These are phyloP conservation scores for Caenorhabditis angaria DNA, from an alignment of 2,888 invertebrate genomes.

Conservation along the genomic window DNA sequence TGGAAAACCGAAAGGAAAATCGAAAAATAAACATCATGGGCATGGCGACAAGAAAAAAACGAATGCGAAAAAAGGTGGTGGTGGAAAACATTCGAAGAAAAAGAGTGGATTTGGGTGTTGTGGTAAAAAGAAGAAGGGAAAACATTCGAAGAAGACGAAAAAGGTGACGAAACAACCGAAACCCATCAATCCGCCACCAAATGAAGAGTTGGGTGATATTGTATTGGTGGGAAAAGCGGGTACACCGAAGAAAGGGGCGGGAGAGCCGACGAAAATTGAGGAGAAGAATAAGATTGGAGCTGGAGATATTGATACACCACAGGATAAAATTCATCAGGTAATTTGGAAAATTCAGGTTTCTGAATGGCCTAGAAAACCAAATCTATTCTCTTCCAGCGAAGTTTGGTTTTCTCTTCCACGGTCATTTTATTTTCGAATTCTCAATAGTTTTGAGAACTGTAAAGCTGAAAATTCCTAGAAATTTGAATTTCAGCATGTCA, in stretches of 20 bases:
- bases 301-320: too few species aligned
- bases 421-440: too few species aligned
- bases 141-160: neutral
- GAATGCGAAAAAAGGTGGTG: conserved; percentile 8
- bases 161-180: neutral
- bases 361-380: too few species aligned
- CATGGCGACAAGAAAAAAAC: conserved; percentile 9
- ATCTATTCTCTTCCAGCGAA: too few species aligned
- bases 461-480: too few species aligned
- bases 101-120: conserved; percentile 4
- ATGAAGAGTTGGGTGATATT: neutral
- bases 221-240: neutral
- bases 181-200: neutral
- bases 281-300: too few species aligned
- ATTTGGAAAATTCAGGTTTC: too few species aligned
- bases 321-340: too few species aligned
- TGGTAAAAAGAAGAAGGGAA: neutral
- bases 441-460: too few species aligned
- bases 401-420: too few species aligned
- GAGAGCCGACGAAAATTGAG: too few species aligned
- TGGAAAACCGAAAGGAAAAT: neutral
- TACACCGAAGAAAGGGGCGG: neutral
- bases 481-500: too few species aligned
- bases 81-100: conserved; percentile 1
- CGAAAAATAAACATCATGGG: neutral